Percentiles rank a stretch among this genome's conserved stretches.
phyloP scores from a whole-genome alignment of 2,113 vertebrate species.

The Cephalopholis sonnerati region DNA sequence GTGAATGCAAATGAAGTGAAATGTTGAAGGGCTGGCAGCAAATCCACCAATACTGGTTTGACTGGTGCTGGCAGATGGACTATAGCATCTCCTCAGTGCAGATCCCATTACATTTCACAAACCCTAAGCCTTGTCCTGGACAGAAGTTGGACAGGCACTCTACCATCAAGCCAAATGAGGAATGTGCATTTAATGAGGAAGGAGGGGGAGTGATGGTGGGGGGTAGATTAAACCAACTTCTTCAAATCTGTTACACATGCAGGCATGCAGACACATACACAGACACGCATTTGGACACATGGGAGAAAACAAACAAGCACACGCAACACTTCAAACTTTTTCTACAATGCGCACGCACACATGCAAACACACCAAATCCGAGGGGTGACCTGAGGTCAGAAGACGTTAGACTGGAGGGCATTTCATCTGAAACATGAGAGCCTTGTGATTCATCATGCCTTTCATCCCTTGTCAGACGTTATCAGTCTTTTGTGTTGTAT shows the following conservation, averaged over 20 bases:
- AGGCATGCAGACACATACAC: slow-evolving; percentile 29
- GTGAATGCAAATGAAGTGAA: slow-evolving; percentile 61
- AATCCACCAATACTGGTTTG: slow-evolving; percentile 27
- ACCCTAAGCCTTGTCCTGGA: slow-evolving; percentile 42
- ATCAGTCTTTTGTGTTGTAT: slow-evolving; percentile 50
- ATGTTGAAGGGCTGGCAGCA: slow-evolving; percentile 50
- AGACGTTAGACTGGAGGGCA: slow-evolving; percentile 66
- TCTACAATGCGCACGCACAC: slow-evolving; percentile 5
- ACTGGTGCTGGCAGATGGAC: slow-evolving; percentile 62
- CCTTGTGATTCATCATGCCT: slow-evolving; percentile 72
- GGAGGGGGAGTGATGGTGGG: slow-evolving; percentile 13
- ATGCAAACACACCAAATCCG: slow-evolving; percentile 36
- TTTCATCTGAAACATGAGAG: slow-evolving; percentile 62
- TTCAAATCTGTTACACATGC: slow-evolving; percentile 65
- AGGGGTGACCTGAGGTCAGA: slow-evolving; percentile 63
- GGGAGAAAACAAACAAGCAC: slow-evolving; percentile 25
- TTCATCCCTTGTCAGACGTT: slow-evolving; percentile 63
- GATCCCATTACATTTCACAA: slow-evolving; percentile 62
- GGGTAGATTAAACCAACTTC: slow-evolving; percentile 46
- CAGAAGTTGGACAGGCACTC: slow-evolving; percentile 69
- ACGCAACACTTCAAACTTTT: slow-evolving; percentile 9
- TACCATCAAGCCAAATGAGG: slow-evolving; percentile 70
- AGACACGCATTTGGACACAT: slow-evolving; percentile 17
- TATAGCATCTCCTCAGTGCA: slow-evolving; percentile 33
- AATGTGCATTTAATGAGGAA: slow-evolving; percentile 66